Base-by-base conservation (phyloP, 2,888 invertebrate genomes). In the Caenorhabditis sp. region DNA sequence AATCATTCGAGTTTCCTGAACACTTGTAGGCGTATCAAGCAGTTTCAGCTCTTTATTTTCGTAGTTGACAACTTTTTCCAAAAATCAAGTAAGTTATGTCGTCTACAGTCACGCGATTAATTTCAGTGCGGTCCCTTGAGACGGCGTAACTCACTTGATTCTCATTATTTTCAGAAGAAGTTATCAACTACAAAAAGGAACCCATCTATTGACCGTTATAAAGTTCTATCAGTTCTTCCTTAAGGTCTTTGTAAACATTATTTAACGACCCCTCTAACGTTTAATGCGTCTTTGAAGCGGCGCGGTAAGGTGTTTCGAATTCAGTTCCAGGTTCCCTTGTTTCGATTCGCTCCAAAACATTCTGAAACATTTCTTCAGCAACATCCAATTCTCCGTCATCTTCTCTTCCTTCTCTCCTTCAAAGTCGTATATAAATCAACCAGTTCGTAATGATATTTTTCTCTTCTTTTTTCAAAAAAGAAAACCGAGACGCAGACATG, bases 401-500 rank as follows among this genome's bases (percentile, higher is more conserved):
- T 26, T 47, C 28, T 64, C 66, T 2, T 28, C 28, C 35, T n/a
- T 12, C 51, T 66, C 51, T 14, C 49, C 35, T 51, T 28, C 41
- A 75, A 28, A 24, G 24, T 58, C 49, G 31, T 49, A 49, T 22
- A 69, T 69, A 77, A 77, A 51, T 69, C 68, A 77, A 61, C 76
- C 69, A 69, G 68, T 77, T 69, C 75, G 74, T 68, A 68, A 75
- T 66, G 75, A 54, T 58, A 54, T 58, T 58, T 75, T 64, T 22
- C 41, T n/a, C 19, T 14, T 10, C 26, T 35, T 12, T 41, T 41
- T 35, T 59, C 59, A 35, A 14, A n/a, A 1, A 41, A 63, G 28
- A 22, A 44, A 56, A 22, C 22, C 35, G 56, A 69, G 70, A 79
- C 63, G 76, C 69, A 77, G 69, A 61, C 69, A 51, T 28, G 38